A percentile compares a stretch with the other conserved stretches of the same genome.
Evolutionary conservation across 1,140 invertebrate species (phyloP).

Genomic region (Drosophila ambigua): DNA sequence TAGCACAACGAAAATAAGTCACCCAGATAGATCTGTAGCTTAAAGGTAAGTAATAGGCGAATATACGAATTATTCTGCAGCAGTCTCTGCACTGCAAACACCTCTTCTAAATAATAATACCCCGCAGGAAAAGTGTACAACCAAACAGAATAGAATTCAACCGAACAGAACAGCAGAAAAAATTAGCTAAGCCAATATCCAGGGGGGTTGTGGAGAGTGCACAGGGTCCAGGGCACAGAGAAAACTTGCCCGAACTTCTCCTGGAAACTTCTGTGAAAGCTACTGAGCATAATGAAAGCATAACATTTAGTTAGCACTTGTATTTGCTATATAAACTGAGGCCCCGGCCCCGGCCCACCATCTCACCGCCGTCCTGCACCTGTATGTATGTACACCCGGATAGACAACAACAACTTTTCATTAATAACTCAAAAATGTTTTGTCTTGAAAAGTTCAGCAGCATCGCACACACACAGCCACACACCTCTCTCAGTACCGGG

Average conservation of each 20-base stretch:
- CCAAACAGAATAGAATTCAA: slow-evolving; percentile 9
- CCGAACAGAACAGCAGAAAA: slow-evolving; percentile 20
- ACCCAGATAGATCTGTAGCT: too few relatives aligned
- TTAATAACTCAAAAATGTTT: slow-evolving; percentile 81
- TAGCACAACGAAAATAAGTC: too few relatives aligned
- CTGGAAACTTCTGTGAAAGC: slow-evolving; percentile 38
- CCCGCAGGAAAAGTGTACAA: neutral
- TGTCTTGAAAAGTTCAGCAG: slow-evolving; percentile 65
- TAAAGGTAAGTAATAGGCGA: too few relatives aligned
- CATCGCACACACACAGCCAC: slow-evolving; percentile 11
- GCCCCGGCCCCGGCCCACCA: neutral
- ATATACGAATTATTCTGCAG: too few relatives aligned
- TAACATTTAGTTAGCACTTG: slow-evolving; percentile 80
- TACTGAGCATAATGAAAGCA: slow-evolving; percentile 77
- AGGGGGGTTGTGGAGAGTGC: neutral
- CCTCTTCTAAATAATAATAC: too few relatives aligned
- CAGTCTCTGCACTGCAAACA: too few relatives aligned
- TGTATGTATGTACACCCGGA: slow-evolving; percentile 13
- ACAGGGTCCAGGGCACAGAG: slow-evolving; percentile 9
- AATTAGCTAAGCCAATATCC: slow-evolving; percentile 71
- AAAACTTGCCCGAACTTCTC: slow-evolving; percentile 33
- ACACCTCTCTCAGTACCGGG: neutral
- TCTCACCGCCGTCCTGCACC: neutral
- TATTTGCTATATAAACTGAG: slow-evolving; percentile 62
- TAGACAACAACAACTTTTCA: slow-evolving; percentile 67